phyloP scores from a whole-genome alignment of 2,113 vertebrate species.

The Chloebia gouldiae region DNA sequence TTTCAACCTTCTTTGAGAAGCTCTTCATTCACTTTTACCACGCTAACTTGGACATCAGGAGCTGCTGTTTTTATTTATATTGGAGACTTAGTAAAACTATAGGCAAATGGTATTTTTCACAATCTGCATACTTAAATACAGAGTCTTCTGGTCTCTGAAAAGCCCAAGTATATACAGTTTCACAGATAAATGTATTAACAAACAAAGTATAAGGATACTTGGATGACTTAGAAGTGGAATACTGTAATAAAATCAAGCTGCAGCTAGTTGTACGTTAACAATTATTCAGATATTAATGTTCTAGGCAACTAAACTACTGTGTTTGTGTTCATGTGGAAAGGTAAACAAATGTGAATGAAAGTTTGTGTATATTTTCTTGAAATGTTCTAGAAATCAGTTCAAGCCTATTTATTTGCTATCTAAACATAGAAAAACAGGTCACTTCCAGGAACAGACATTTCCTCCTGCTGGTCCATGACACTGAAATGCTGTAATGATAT shows the following conservation, averaged over 20 bases:
- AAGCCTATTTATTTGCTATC: not conserved
- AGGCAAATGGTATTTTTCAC: rapidly evolving
- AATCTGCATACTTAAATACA: not conserved
- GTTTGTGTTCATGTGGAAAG: not conserved
- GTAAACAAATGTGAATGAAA: not conserved
- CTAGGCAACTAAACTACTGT: not conserved
- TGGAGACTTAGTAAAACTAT: not conserved
- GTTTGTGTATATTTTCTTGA: not conserved
- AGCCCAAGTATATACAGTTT: not conserved
- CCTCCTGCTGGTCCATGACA: not conserved
- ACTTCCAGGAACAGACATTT: not conserved
- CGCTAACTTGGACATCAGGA: rapidly evolving
- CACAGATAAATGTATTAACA: not conserved
- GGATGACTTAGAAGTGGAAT: not conserved
- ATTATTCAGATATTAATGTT: not conserved
- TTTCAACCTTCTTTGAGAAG: not conserved
- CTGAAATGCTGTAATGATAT: not conserved
- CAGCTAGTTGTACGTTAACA: not conserved
- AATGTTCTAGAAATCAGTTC: not conserved
- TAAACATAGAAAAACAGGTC: not conserved
- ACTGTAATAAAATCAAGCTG: not conserved
- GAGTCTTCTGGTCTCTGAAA: not conserved
- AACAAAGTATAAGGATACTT: not conserved
- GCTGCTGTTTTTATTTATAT: not conserved
- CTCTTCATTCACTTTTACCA: not conserved